These are phyloP conservation scores for Telmatochromis sp. DNA, from an alignment of 2,113 vertebrate species.

Conservation along the genomic window DNA sequence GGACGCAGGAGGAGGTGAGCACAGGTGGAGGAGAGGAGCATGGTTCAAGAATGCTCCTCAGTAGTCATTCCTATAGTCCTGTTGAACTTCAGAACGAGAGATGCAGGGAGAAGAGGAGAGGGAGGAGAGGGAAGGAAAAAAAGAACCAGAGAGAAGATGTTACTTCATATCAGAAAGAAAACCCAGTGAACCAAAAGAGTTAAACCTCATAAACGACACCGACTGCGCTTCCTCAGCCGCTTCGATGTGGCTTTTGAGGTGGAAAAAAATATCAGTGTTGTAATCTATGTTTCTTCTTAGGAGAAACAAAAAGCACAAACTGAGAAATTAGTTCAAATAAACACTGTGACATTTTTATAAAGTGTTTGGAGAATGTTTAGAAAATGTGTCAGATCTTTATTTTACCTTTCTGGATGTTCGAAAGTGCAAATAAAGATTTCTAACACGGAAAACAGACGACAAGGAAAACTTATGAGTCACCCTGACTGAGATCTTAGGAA, in stretches of 20 bases:
- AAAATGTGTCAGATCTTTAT: constrained; percentile 27
- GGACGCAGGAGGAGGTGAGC: constrained; percentile 9
- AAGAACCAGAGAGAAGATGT: constrained; percentile 32
- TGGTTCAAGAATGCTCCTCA: constrained; percentile 61
- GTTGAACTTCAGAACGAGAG: constrained; percentile 62
- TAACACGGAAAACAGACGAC: background rate
- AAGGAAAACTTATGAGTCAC: background rate
- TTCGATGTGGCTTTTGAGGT: background rate
- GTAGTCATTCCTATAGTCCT: constrained; percentile 78
- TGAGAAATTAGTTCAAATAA: background rate
- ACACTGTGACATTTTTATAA: background rate
- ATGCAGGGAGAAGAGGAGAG: constrained; percentile 1
- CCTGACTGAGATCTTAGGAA: background rate
- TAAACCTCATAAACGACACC: background rate
- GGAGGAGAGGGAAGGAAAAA: background rate
- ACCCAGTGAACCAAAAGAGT: constrained; percentile 24
- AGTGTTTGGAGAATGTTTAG: background rate
- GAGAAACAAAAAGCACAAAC: background rate
- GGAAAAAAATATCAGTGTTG: background rate
- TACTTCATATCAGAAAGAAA: constrained; percentile 41
- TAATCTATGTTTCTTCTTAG: background rate
- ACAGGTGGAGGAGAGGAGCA: constrained; percentile 21
- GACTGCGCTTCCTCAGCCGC: background rate
- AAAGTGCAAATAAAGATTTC: constrained; percentile 44
- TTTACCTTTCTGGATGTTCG: constrained; percentile 7